Conservation (phyloP, 2,797 vertebrate genomes). For the Siniperca obscura region DNA sequence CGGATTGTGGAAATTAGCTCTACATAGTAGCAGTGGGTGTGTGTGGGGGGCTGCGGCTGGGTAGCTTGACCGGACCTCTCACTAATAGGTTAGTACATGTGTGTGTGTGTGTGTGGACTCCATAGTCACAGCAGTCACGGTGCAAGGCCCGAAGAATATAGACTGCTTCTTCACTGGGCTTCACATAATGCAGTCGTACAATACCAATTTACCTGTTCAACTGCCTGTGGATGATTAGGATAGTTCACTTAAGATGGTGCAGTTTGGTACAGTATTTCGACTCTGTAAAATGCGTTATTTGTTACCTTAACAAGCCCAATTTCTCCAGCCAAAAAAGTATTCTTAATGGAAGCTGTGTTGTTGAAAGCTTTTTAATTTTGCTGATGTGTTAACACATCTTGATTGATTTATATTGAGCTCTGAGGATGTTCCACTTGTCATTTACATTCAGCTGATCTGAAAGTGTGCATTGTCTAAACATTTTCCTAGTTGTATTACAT, state of each 20-base stretch:
- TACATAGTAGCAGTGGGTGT: conserved; percentile 33
- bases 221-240: conserved; percentile 61
- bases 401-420: conserved; percentile 33
- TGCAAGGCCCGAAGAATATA: conserved; percentile 55
- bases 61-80: conserved; percentile 58
- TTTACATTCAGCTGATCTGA: conserved; percentile 31
- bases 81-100: conserved; percentile 75
- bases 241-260: conserved; percentile 52
- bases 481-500: conserved; percentile 17
- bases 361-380: conserved; percentile 39
- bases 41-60: background rate
- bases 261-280: conserved; percentile 28
- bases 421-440: conserved; percentile 25
- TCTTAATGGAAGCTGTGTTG: conserved; percentile 25
- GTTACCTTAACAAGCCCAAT: conserved; percentile 19
- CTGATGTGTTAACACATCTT: conserved; percentile 28
- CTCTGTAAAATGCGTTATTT: conserved; percentile 17
- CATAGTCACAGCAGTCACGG: conserved; percentile 59
- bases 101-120: conserved; percentile 47
- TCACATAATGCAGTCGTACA: conserved; percentile 41
- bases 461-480: conserved; percentile 14
- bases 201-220: conserved; percentile 66
- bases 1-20: conserved; percentile 75
- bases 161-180: conserved; percentile 39
- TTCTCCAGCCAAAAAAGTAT: conserved; percentile 17